phyloP scores from a whole-genome alignment of 2,888 invertebrate species.

The Xestia xanthographa region DNA sequence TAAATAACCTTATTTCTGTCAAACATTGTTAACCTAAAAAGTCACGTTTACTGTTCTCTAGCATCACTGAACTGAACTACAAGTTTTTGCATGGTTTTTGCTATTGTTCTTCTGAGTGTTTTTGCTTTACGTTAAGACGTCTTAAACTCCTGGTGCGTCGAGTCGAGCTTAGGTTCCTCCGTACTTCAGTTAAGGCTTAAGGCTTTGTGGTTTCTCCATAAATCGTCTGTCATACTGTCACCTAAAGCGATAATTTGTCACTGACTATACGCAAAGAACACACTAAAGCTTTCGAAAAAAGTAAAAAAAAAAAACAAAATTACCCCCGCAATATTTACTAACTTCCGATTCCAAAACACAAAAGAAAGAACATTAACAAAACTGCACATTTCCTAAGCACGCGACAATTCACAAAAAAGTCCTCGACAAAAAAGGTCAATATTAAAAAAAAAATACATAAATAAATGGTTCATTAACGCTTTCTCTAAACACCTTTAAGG shows the following conservation, averaged over 20 bases:
- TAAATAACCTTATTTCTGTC: too few species aligned
- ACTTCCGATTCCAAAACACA: slow-evolving; percentile 29
- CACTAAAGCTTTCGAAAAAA: background rate
- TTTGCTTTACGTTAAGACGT: too few species aligned
- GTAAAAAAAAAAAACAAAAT: slow-evolving; percentile 3
- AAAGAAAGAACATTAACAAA: slow-evolving; percentile 48
- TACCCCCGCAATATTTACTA: slow-evolving; percentile 4
- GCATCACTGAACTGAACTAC: too few species aligned
- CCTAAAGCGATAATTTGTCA: background rate
- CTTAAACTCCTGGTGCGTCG: too few species aligned
- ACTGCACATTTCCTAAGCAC: slow-evolving; percentile 56
- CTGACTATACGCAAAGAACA: background rate
- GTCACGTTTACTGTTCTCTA: too few species aligned
- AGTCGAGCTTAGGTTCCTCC: too few species aligned
- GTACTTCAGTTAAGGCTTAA: too few species aligned
- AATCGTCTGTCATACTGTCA: background rate
- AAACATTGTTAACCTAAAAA: too few species aligned
- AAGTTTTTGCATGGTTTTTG: too few species aligned
- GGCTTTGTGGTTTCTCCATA: background rate
- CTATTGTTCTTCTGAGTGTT: too few species aligned
- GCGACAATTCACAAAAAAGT: slow-evolving; percentile 55
- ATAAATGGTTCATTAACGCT: slow-evolving; percentile 83
- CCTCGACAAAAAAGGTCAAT: slow-evolving; percentile 57
- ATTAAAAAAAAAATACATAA: slow-evolving; percentile 62
- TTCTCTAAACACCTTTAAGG: slow-evolving; percentile 88